Evolutionary conservation across 2,113 vertebrate species (phyloP), one percentile per base, ranked within the genome.

Genomic region (Sus scrofa): DNA sequence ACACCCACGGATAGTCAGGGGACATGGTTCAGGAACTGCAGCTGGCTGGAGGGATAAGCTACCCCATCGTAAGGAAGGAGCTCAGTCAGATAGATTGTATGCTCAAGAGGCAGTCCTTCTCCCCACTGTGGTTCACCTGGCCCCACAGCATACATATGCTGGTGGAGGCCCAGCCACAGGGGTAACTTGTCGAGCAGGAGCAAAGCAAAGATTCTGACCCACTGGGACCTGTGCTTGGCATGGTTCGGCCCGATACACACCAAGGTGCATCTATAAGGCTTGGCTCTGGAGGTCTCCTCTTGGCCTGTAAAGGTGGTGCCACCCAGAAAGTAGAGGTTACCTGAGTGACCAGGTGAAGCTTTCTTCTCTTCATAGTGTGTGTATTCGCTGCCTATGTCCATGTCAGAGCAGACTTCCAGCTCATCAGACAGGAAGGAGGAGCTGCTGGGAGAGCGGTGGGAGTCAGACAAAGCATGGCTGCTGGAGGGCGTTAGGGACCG

Each of bases 351-450:
- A 3, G 84, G 54, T 1, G 87, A 56, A 15, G 97, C 93, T 82
- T 98, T 97, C 0, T 8, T 96, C 39, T 98, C 98, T 0, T 93
- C 98, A 92, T 98, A 98, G 87, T 96, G 99, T 7, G 98, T 98
- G 71, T 98, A 98, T 94, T 99, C 99, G 11, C 99, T 99, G 98
- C 97, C 97, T 0, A n/a, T 84, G 0, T 99, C 99, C 94, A 99
- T 97, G 0, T 99, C 99, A 0, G 99, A 99, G 97, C 98, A 98
- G 50, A 98, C 97, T 54, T 99, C 99, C 94, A 99, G 97, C 90
- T 99, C 99, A 22, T 99, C 99, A 0, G 99, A 99, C 58, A 99
- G 97, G 0, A 99, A 99, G 74, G 99, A 99, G 2, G 98, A 98
- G 77, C 98, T 98, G 96, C 99, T 99, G 73, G 91, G 97, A 3